These are phyloP conservation scores for Tetranychus urticae DNA, from an alignment of 1,140 invertebrate species.

Conservation along the genomic window DNA sequence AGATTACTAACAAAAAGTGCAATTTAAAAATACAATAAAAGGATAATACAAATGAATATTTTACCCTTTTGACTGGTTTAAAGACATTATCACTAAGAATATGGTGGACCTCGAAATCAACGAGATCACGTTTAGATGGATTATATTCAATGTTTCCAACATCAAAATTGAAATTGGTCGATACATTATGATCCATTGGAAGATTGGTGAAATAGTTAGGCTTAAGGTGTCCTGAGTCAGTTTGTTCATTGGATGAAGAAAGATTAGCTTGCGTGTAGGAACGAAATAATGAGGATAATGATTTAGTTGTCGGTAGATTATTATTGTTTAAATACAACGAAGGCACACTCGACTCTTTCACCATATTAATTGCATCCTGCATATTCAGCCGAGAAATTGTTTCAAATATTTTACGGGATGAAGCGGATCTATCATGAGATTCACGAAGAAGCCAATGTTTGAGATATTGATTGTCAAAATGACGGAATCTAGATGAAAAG, in stretches of 20 bases:
- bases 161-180: conserved; percentile 63
- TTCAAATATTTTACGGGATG: conserved; percentile 61
- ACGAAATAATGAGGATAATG: conserved; percentile 64
- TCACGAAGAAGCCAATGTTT: conserved; percentile 62
- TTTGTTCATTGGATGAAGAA: neutral
- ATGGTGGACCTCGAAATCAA: conserved; percentile 76
- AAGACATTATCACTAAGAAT: conserved; percentile 67
- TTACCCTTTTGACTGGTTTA: conserved; percentile 65
- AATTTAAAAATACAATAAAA: conserved; percentile 1
- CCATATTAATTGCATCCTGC: conserved; percentile 73
- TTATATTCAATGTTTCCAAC: conserved; percentile 77
- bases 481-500: conserved; percentile 42
- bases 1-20: neutral
- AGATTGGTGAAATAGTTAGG: neutral
- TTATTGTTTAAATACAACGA: neutral
- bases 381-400: conserved; percentile 79
- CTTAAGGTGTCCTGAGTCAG: neutral
- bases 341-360: conserved; percentile 27
- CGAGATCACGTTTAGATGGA: conserved; percentile 66
- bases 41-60: conserved; percentile 12
- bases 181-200: conserved; percentile 46
- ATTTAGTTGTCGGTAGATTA: conserved; percentile 60
- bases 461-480: conserved; percentile 79
- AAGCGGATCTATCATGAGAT: conserved; percentile 43
- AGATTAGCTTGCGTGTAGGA: conserved; percentile 35